Conservation (phyloP, 1,140 invertebrate species). For the Pseudomyrmex concolor region DNA sequence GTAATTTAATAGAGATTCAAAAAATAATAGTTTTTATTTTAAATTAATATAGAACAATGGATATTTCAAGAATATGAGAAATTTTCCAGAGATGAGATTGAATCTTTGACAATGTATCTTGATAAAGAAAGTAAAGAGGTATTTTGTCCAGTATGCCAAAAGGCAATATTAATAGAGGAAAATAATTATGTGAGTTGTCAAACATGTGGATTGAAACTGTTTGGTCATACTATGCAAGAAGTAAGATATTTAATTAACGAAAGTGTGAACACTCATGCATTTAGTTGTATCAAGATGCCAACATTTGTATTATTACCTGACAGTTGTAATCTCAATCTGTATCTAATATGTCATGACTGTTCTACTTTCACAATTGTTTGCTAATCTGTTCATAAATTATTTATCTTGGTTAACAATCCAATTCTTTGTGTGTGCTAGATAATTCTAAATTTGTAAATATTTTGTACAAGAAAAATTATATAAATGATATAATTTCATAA, state of each 20-base stretch:
- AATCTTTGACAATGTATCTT: conserved; percentile 64
- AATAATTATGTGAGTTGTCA: conserved; percentile 69
- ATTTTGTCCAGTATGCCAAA: conserved; percentile 80
- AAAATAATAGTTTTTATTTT: conserved; percentile 54
- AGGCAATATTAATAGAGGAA: conserved; percentile 65
- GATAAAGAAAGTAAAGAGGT: conserved; percentile 69
- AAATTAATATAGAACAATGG: conserved; percentile 79
- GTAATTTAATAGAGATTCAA: neutral
- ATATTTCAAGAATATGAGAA: conserved; percentile 81
- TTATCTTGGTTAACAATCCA: neutral
- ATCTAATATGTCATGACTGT: conserved; percentile 76
- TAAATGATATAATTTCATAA: too few species aligned
- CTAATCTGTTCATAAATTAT: conserved; percentile 9
- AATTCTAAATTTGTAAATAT: neutral
- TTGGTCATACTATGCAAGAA: conserved; percentile 62
- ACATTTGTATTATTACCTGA: conserved; percentile 74
- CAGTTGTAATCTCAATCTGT: conserved; percentile 70
- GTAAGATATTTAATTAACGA: conserved; percentile 70
- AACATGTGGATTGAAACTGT: conserved; percentile 73
- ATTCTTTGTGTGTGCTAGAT: neutral
- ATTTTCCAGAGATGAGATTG: conserved; percentile 75
- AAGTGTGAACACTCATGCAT: conserved; percentile 71
- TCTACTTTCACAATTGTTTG: conserved; percentile 54
- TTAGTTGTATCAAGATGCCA: conserved; percentile 68
- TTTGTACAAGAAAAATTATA: neutral